These are phyloP conservation scores for Oxyruncus cristatus DNA, from an alignment of 2,113 vertebrate genomes.

Conservation along the genomic window DNA sequence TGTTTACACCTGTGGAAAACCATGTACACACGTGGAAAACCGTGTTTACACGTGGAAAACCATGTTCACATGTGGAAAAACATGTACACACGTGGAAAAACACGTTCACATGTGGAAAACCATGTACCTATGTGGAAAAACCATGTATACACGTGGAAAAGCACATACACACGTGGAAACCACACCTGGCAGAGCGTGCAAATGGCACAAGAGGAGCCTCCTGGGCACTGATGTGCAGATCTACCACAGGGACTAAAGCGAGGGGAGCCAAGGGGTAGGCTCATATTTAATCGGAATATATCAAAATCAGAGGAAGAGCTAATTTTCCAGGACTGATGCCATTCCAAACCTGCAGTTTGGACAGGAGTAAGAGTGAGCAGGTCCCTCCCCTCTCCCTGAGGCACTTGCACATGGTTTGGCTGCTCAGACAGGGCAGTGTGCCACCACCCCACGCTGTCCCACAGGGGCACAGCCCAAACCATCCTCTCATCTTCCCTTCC, in stretches of 20 bases:
- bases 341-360: too few relatives aligned
- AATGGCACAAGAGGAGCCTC: neutral
- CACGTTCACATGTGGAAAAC: too few relatives aligned
- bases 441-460: neutral
- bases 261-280: neutral
- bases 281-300: neutral
- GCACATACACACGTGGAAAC: neutral
- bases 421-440: accelerated
- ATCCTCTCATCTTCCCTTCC: neutral
- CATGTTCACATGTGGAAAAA: too few relatives aligned
- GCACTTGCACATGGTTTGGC: accelerated
- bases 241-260: accelerated
- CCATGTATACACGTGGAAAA: neutral
- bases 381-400: neutral
- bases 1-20: too few relatives aligned
- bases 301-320: neutral
- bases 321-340: neutral
- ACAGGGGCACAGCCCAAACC: neutral
- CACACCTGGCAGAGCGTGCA: accelerated
- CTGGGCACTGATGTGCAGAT: neutral
- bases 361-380: neutral
- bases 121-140: too few relatives aligned
- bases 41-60: too few relatives aligned
- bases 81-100: too few relatives aligned
- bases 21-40: neutral